Percentiles rank a stretch among this genome's conserved stretches.
phyloP scores from a whole-genome alignment of 35 echinoderm and acorn worm genomes.

The Strongylocentrotus purpuratus region DNA sequence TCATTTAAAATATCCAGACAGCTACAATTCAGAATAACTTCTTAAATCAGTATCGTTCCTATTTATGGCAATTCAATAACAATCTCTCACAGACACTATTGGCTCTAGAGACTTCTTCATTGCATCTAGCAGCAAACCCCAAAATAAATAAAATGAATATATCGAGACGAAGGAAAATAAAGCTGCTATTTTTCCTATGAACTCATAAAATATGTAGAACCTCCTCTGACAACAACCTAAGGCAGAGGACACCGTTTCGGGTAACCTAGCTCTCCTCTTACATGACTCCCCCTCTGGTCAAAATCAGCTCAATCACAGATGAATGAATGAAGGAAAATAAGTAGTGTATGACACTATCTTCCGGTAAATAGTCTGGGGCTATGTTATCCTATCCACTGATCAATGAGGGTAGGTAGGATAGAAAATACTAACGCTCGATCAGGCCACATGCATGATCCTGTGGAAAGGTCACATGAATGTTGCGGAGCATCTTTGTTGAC shows the following conservation, averaged over 20 bases:
- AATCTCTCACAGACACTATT: too few relatives aligned
- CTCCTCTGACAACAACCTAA: background rate
- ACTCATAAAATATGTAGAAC: background rate
- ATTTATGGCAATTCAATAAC: too few relatives aligned
- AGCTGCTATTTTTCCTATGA: background rate
- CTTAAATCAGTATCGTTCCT: too few relatives aligned
- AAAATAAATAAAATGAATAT: background rate
- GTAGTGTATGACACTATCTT: background rate
- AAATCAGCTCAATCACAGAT: background rate
- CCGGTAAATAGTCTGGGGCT: background rate
- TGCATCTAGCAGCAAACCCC: background rate
- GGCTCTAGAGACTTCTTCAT: too few relatives aligned
- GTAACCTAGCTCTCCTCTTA: background rate
- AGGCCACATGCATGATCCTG: background rate
- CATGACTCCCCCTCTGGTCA: background rate
- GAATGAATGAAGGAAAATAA: background rate
- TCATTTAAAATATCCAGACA: too few relatives aligned
- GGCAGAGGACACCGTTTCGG: background rate
- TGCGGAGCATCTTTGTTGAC: background rate
- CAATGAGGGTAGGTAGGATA: background rate
- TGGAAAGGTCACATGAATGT: background rate
- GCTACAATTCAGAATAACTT: too few relatives aligned
- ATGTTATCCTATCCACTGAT: background rate
- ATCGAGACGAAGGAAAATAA: background rate
- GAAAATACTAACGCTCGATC: background rate